Percentiles rank a stretch among this genome's conserved stretches.
These are phyloP conservation scores for Bilobella aurantiaca DNA, from an alignment of 1,140 invertebrate species.

Conservation along the genomic window DNA sequence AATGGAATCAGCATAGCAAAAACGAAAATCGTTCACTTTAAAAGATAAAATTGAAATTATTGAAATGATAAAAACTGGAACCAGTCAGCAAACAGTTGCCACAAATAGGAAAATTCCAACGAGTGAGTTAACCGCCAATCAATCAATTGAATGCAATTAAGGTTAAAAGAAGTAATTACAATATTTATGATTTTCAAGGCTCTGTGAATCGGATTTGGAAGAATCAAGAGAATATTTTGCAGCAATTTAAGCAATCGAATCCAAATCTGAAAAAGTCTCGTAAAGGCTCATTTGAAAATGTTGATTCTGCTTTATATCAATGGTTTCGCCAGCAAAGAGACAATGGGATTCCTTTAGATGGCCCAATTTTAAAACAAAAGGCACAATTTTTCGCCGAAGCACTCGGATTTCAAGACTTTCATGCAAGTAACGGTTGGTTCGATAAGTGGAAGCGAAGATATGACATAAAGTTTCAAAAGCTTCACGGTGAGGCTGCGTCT, in stretches of 20 bases:
- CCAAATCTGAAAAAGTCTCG: background rate
- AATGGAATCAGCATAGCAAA: background rate
- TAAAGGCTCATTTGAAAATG: background rate
- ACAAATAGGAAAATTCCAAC: background rate
- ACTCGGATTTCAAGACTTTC: constrained; percentile 37
- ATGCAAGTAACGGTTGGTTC: constrained; percentile 40
- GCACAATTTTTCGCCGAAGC: constrained; percentile 36
- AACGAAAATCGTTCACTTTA: background rate
- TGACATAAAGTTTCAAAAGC: background rate
- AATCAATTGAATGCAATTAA: background rate
- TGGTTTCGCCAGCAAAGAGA: background rate
- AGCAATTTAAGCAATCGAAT: background rate
- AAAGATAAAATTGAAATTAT: background rate
- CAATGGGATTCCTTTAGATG: constrained; percentile 33
- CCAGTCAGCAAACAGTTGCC: background rate
- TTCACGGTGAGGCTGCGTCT: background rate
- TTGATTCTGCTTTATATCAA: background rate
- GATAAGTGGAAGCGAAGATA: constrained; percentile 37
- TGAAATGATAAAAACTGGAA: background rate
- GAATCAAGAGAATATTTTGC: background rate
- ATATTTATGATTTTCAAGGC: background rate
- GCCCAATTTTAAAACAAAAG: constrained; percentile 38
- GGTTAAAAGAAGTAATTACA: background rate
- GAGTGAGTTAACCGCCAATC: background rate
- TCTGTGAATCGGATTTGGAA: background rate